phyloP scores from a whole-genome alignment of 2,113 vertebrate genomes.

The Natator depressus region DNA sequence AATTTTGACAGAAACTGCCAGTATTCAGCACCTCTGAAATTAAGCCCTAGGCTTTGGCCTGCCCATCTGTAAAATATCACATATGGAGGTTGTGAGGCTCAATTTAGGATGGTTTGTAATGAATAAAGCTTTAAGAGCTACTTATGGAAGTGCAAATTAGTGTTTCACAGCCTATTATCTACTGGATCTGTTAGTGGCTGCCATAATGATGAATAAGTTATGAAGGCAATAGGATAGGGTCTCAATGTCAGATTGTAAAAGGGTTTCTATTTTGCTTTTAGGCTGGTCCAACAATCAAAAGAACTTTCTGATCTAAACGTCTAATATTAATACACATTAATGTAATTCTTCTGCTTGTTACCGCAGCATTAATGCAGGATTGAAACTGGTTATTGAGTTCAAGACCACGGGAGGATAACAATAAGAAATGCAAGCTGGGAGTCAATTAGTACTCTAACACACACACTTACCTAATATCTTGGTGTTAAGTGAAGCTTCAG shows the following conservation, averaged over 20 bases:
- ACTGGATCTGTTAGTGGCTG: no score
- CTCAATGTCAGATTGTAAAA: background rate
- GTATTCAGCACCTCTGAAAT: background rate
- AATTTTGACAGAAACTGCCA: background rate
- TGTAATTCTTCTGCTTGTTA: background rate
- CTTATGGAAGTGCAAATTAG: no score
- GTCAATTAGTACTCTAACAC: background rate
- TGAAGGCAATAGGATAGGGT: background rate
- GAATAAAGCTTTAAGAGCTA: background rate
- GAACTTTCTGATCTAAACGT: background rate
- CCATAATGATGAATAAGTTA: no score
- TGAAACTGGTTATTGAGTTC: background rate
- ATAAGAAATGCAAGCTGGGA: background rate
- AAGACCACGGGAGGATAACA: background rate
- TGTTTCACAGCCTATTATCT: no score
- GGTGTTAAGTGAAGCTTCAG: background rate
- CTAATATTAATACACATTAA: background rate
- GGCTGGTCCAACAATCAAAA: background rate
- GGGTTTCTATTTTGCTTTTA: background rate
- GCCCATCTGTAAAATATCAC: background rate
- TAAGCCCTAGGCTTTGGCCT: background rate
- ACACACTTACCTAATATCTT: background rate
- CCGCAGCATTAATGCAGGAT: background rate
- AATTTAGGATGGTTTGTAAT: background rate
- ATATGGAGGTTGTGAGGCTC: background rate